Base-by-base conservation (phyloP, 2,888 invertebrate genomes). In the Pycnomerus fuliginosus region DNA sequence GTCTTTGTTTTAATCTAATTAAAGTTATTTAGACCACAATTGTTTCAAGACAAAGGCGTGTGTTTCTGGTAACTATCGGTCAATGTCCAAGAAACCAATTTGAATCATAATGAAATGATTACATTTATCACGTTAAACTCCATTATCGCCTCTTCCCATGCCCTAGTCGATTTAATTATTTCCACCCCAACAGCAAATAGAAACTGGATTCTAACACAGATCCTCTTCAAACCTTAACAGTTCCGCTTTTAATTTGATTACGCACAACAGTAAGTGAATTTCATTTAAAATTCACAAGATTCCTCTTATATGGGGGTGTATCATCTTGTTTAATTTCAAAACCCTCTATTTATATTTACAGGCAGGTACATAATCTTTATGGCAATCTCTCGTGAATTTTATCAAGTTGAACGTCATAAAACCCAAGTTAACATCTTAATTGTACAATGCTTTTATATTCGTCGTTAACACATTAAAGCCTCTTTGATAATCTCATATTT, bases 201-300 rank as follows among this genome's bases (percentile, higher is more conserved):
- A 32, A 48, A 43, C 22, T 32, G 35, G 36, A 39, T 16, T 35
- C 40, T 30, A 17, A 40, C 35, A 36, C 33, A 23, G 51, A 22
- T 41, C 37, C 31, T 42, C 34, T 42, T 38, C 29, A 31, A 35
- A 50, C 42, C 48, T 44, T 31, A 31, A 36, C 36, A 47, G 46
- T 38, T 40, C 29, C 27, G 46, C 40, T 45, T 52, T 45, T 48
- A 47, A 50, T 52, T 48, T 47, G 52, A 50, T 52, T 45, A 42
- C 38, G 43, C 42, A 17, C 44, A 36, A 24, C 34, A 44, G 50
- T 50, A n/a, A 52, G 38, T 32, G 39, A 53, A 51, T 48, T 45
- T 45, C 40, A 53, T 53, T 52, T 47, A 29, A 36, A 28, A n/a
- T n/a, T n/a, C n/a, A n/a, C n/a, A n/a, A n/a, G n/a, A n/a, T n/a